Evolutionary conservation across 2,888 invertebrate genomes (phyloP).

Genomic region (Hemistola chrysoprasaria): DNA sequence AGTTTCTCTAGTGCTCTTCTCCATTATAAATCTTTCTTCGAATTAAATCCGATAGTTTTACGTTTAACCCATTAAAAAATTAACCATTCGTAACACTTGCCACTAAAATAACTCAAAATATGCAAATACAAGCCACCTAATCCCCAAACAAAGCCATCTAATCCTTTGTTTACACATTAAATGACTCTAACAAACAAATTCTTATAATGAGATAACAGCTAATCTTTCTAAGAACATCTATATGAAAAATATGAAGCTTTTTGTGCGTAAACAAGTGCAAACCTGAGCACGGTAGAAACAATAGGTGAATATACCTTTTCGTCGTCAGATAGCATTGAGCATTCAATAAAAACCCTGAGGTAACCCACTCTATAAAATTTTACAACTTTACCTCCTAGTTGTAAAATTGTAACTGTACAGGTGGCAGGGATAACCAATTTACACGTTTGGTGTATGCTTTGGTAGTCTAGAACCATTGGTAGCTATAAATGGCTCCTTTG

Average conservation of each 20-base stretch:
- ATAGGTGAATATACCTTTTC: conserved; percentile 12
- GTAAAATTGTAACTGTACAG: conserved; percentile 51
- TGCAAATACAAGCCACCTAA: conserved; percentile 2
- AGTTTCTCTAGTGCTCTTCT: too few species aligned
- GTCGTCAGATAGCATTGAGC: conserved; percentile 2
- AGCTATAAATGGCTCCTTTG: conserved; percentile 7
- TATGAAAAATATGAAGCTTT: conserved; percentile 19
- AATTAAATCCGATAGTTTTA: too few species aligned
- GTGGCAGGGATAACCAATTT: conserved; percentile 29
- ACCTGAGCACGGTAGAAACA: conserved; percentile 29
- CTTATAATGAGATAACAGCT: conserved; percentile 17
- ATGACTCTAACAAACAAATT: conserved; percentile 24
- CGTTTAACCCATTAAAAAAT: too few species aligned
- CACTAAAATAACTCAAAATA: conserved; percentile 2
- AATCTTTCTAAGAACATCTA: conserved; percentile 40
- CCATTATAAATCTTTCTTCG: too few species aligned
- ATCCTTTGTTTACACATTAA: conserved; percentile 53
- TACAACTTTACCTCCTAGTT: conserved; percentile 39
- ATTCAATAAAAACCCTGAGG: conserved; percentile 32
- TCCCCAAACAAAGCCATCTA: conserved; percentile 32
- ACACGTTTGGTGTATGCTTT: too few species aligned
- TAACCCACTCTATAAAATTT: conserved; percentile 53
- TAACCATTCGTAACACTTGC: too few species aligned
- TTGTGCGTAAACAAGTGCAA: conserved; percentile 37
- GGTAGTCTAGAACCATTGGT: conserved; percentile 7